Percentiles rank a stretch among this genome's conserved stretches.
These are phyloP conservation scores for Tinea trinotella DNA, from an alignment of 2,888 invertebrate species.

Conservation along the genomic window DNA sequence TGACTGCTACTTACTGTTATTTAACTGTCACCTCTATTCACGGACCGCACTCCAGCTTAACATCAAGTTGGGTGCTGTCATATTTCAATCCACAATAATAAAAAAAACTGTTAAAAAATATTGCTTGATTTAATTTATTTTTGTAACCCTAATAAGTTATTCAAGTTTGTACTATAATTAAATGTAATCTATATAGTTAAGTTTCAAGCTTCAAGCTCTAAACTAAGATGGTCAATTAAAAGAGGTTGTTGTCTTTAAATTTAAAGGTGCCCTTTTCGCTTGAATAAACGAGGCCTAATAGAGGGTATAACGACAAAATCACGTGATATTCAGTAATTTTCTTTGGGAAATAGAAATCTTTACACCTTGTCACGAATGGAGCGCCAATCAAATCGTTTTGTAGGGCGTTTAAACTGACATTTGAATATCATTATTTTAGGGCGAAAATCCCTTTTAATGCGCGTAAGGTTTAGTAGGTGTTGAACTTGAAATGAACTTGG, in stretches of 20 bases:
- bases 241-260: not conserved
- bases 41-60: too few species aligned
- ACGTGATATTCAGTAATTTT: conserved; percentile 26
- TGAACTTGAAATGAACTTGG: too few species aligned
- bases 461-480: too few species aligned
- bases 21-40: too few species aligned
- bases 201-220: not conserved
- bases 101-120: too few species aligned
- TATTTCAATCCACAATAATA: too few species aligned
- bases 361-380: conserved; percentile 23
- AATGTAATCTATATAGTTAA: too few species aligned
- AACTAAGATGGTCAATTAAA: not conserved
- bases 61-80: too few species aligned
- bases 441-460: not conserved
- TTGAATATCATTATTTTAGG: not conserved
- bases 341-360: conserved; percentile 25
- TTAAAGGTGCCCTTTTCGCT: not conserved
- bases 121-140: too few species aligned
- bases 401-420: conserved; percentile 12
- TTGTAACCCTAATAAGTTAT: too few species aligned
- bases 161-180: too few species aligned
- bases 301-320: conserved; percentile 24
- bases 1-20: too few species aligned
- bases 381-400: conserved; percentile 12
- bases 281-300: not conserved